phyloP scores from a whole-genome alignment of 2,888 invertebrate genomes.

The Epinotia brunnichana region DNA sequence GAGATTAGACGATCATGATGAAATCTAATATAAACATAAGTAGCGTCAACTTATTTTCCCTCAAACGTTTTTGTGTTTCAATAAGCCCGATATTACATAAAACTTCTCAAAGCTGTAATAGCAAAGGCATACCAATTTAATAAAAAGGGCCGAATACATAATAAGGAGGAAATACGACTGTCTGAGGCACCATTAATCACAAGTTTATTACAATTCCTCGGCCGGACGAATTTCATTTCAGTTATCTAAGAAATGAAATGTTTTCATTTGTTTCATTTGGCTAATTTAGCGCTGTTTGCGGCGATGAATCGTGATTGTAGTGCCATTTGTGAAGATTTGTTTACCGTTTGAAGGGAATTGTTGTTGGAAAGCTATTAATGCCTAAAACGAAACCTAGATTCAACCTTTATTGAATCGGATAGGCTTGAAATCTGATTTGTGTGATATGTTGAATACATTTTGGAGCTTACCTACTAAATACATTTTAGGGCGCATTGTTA shows the following conservation, averaged over 20 bases:
- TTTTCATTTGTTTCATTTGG: slow-evolving; percentile 41
- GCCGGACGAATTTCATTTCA: slow-evolving; percentile 32
- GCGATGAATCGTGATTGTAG: slow-evolving; percentile 8
- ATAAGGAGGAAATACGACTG: slow-evolving; percentile 35
- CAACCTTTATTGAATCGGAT: background rate
- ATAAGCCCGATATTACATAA: slow-evolving; percentile 9
- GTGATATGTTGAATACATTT: no score
- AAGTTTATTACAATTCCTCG: slow-evolving; percentile 34
- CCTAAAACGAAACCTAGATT: background rate
- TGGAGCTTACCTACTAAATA: no score
- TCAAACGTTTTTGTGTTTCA: background rate
- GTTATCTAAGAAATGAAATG: slow-evolving; percentile 39
- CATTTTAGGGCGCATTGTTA: no score
- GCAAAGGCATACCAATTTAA: slow-evolving; percentile 32
- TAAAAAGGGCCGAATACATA: slow-evolving; percentile 37
- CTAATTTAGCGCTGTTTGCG: slow-evolving; percentile 32
- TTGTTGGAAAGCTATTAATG: background rate
- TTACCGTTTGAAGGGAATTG: background rate
- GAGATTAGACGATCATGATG: no score
- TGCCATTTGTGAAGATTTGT: slow-evolving; percentile 16
- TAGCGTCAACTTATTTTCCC: no score
- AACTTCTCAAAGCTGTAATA: background rate
- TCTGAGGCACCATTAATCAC: slow-evolving; percentile 31
- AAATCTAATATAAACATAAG: no score
- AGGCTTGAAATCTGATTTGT: background rate